Conservation (phyloP, 2,113 vertebrate species). For the Myrmophylax atrothorax region DNA sequence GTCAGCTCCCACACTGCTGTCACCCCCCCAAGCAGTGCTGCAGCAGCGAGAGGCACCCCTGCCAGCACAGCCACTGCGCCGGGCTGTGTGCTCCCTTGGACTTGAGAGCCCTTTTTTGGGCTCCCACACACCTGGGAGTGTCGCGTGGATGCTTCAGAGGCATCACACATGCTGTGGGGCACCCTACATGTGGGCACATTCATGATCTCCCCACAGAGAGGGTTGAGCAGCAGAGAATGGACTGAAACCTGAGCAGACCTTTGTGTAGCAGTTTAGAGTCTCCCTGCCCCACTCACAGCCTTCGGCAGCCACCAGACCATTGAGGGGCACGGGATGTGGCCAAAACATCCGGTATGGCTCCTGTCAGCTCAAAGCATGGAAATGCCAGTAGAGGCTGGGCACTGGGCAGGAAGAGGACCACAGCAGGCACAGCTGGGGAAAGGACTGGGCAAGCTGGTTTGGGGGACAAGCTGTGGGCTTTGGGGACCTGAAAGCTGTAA, state of each 20-base stretch:
- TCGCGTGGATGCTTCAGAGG: neutral
- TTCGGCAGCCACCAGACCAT: neutral
- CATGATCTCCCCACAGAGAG: accelerated
- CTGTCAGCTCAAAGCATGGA: neutral
- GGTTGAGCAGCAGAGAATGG: neutral
- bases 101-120: neutral
- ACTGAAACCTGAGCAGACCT: neutral
- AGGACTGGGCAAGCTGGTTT: neutral
- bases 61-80: accelerated
- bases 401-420: neutral
- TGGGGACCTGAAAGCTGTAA: neutral
- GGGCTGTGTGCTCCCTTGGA: neutral
- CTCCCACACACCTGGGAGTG: neutral
- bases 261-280: neutral
- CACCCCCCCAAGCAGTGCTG: accelerated
- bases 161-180: accelerated
- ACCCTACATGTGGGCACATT: neutral
- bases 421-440: neutral
- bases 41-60: accelerated
- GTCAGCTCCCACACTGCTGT: neutral
- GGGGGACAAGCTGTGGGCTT: neutral
- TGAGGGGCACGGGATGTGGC: neutral
- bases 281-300: neutral
- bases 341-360: accelerated
- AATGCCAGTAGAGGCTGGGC: neutral